Evolutionary conservation across 2,797 vertebrate genomes (phyloP).

Genomic region (Sebastes hopkinsi): DNA sequence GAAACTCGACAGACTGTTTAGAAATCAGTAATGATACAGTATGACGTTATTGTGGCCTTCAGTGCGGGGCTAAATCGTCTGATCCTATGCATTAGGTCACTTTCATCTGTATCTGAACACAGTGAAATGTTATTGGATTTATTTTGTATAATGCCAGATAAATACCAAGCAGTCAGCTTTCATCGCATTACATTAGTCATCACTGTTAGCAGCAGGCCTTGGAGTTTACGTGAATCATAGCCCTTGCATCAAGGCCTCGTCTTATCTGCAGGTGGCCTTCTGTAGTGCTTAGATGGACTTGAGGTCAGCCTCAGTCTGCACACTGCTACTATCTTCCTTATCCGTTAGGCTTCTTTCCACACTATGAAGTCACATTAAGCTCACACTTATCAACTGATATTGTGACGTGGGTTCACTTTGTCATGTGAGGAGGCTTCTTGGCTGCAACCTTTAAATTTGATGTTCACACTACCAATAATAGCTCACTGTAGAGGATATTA

Average conservation of each 20-base stretch:
- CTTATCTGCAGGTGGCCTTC: constrained; percentile 48
- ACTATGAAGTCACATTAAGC: neutral
- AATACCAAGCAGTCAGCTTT: neutral
- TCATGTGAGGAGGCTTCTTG: constrained; percentile 4
- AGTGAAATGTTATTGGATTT: neutral
- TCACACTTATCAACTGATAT: constrained; percentile 21
- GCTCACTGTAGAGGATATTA: neutral
- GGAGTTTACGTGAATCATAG: constrained; percentile 19
- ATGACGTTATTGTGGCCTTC: constrained; percentile 21
- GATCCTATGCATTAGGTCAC: neutral
- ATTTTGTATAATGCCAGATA: constrained; percentile 18
- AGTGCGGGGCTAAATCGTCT: neutral
- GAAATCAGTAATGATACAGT: constrained; percentile 14
- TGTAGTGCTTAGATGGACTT: neutral
- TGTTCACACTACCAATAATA: neutral
- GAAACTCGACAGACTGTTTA: constrained; percentile 18
- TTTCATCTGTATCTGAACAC: neutral
- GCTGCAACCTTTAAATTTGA: neutral
- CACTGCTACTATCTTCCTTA: neutral
- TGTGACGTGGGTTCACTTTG: neutral
- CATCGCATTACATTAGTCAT: neutral
- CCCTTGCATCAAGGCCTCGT: constrained; percentile 41
- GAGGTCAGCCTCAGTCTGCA: constrained; percentile 26
- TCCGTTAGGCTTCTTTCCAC: neutral
- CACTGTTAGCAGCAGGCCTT: constrained; percentile 26